Evolutionary conservation across 2,888 invertebrate genomes (phyloP).

Genomic region (Beris morrisii): DNA sequence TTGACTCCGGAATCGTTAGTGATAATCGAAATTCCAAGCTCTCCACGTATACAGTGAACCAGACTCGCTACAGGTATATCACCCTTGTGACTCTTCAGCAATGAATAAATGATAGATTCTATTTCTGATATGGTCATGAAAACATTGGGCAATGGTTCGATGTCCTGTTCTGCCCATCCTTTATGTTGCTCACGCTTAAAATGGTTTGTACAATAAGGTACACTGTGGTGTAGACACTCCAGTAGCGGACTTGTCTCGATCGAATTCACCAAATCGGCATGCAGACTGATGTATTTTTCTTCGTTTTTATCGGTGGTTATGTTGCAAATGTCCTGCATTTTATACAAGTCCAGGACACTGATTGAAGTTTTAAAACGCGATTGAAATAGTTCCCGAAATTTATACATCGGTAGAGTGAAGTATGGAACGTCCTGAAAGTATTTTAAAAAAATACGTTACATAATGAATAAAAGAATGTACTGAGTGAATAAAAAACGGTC

Average conservation of each 20-base stretch:
- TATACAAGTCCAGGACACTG: slow-evolving; percentile 68
- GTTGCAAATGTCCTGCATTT: slow-evolving; percentile 73
- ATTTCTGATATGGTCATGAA: slow-evolving; percentile 54
- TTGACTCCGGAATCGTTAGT: slow-evolving; percentile 72
- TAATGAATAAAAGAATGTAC: too few relatives aligned
- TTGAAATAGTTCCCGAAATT: slow-evolving; percentile 79
- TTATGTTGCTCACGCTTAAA: slow-evolving; percentile 62
- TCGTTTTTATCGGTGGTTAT: slow-evolving; percentile 72
- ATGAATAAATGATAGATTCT: slow-evolving; percentile 51
- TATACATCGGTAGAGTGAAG: slow-evolving; percentile 74
- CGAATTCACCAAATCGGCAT: slow-evolving; percentile 63
- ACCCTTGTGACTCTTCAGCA: slow-evolving; percentile 52
- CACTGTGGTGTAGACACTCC: slow-evolving; percentile 57
- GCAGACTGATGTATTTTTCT: slow-evolving; percentile 71
- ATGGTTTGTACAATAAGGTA: slow-evolving; percentile 69
- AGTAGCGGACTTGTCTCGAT: slow-evolving; percentile 57
- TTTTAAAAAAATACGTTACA: neutral
- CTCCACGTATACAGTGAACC: slow-evolving; percentile 53
- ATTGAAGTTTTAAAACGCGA: slow-evolving; percentile 75
- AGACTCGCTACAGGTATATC: slow-evolving; percentile 55
- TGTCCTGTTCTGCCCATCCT: slow-evolving; percentile 79
- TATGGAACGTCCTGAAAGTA: slow-evolving; percentile 70
- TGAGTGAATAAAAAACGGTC: too few relatives aligned
- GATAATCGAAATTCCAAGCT: slow-evolving; percentile 48
- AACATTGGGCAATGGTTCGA: slow-evolving; percentile 64